phyloP scores from a whole-genome alignment of 1,140 invertebrate species.

The Notospermus geniculatus region DNA sequence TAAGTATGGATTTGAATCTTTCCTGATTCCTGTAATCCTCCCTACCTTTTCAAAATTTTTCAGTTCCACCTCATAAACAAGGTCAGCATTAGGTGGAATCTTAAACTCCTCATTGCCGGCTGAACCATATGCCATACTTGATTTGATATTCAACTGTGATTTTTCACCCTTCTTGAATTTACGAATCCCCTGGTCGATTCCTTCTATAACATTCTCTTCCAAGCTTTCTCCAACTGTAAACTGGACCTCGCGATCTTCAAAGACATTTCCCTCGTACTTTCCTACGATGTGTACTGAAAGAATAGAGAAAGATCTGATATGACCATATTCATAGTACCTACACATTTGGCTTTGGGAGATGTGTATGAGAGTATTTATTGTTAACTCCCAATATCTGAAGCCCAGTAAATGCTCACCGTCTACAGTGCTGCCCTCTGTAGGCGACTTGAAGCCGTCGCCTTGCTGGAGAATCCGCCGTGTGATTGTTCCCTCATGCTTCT shows the following conservation, averaged over 20 bases:
- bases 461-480: constrained; percentile 64
- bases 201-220: constrained; percentile 72
- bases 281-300: constrained; percentile 77
- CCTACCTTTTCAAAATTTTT: constrained; percentile 78
- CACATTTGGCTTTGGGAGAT: too few species aligned
- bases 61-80: constrained; percentile 76
- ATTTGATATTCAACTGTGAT: constrained; percentile 70
- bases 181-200: constrained; percentile 80
- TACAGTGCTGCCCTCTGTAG: constrained; percentile 72
- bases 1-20: too few species aligned
- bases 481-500: constrained; percentile 79
- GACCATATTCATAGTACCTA: too few species aligned
- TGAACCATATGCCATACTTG: constrained; percentile 77
- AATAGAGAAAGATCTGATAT: constrained; percentile 10
- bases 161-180: constrained; percentile 82
- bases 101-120: constrained; percentile 69
- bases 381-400: constrained; percentile 16
- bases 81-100: constrained; percentile 75
- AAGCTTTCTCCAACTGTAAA: constrained; percentile 86
- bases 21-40: background rate
- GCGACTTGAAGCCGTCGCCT: constrained; percentile 69
- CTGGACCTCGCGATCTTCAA: constrained; percentile 73
- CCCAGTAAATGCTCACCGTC: constrained; percentile 33
- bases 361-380: too few species aligned
- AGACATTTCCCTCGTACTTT: constrained; percentile 64